These are phyloP conservation scores for Meriones unguiculatus DNA, from an alignment of 2,113 vertebrate genomes.

Conservation along the genomic window DNA sequence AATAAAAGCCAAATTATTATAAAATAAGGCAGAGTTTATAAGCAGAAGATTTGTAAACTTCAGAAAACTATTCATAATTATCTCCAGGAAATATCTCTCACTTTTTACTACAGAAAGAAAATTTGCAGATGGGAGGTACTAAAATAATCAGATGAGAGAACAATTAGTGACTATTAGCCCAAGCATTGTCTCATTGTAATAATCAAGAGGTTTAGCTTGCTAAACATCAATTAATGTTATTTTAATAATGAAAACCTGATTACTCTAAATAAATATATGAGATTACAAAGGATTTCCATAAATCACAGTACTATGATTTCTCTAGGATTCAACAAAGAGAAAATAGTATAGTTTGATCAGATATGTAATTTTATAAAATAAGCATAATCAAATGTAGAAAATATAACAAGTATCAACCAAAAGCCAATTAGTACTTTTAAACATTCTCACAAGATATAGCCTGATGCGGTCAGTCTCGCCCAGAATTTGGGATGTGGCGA, in stretches of 20 bases:
- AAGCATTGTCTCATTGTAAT: background rate
- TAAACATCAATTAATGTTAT: constrained; percentile 11
- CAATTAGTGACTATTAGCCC: background rate
- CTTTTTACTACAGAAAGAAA: constrained; percentile 21
- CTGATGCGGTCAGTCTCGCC: background rate
- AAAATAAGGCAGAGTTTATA: constrained; percentile 54
- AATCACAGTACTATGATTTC: background rate
- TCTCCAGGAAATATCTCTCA: constrained; percentile 46
- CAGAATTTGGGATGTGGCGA: background rate
- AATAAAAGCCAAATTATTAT: constrained; percentile 51
- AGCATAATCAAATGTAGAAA: constrained; percentile 38
- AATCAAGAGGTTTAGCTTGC: constrained; percentile 18
- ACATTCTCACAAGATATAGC: constrained; percentile 14
- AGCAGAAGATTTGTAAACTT: constrained; percentile 26
- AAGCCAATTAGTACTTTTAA: constrained; percentile 5
- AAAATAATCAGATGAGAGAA: constrained; percentile 12
- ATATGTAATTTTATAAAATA: constrained; percentile 27
- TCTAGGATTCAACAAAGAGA: constrained; percentile 19
- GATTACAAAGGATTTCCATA: background rate
- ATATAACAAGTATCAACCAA: constrained; percentile 8
- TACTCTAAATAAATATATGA: constrained; percentile 4
- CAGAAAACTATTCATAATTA: constrained; percentile 46
- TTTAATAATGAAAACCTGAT: constrained; percentile 18
- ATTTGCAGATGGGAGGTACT: background rate
- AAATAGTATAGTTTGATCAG: background rate